These are phyloP conservation scores for Imbricaverruca yamaguchii DNA, from an alignment of 2,888 invertebrate genomes.

Conservation along the genomic window DNA sequence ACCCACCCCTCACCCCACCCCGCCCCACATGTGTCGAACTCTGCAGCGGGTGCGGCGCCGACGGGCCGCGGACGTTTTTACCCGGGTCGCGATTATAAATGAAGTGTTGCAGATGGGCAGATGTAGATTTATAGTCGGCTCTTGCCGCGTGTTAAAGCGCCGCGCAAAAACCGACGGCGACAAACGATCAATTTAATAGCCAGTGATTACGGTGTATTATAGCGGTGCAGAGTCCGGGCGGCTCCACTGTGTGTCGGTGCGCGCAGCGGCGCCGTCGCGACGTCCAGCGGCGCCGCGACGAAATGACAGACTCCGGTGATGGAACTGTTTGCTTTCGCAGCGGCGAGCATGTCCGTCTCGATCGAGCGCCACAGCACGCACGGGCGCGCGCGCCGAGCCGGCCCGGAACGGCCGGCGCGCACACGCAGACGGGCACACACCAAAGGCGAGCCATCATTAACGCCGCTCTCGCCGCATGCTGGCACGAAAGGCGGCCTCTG, in stretches of 20 bases:
- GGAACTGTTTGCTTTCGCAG: background rate
- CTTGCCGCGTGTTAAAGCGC: background rate
- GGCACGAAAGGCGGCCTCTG: background rate
- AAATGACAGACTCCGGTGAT: background rate
- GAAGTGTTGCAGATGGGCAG: background rate
- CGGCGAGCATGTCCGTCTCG: constrained; percentile 7
- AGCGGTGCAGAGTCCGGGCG: background rate
- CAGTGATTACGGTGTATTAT: constrained; percentile 2
- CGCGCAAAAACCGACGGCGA: background rate
- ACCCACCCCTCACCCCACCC: background rate
- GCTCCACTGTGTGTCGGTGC: background rate
- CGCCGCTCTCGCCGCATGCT: background rate
- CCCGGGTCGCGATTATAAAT: background rate
- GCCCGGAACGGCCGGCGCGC: background rate
- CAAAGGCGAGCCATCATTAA: background rate
- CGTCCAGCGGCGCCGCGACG: background rate
- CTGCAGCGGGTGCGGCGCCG: background rate
- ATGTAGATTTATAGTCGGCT: constrained; percentile 2
- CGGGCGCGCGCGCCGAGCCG: background rate
- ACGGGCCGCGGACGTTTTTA: background rate
- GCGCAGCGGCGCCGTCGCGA: background rate
- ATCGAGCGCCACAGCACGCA: background rate
- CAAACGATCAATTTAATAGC: background rate
- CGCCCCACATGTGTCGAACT: background rate
- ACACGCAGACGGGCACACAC: background rate